phyloP scores from a whole-genome alignment of 2,888 invertebrate genomes.

The Lasioglossum figueresi region DNA sequence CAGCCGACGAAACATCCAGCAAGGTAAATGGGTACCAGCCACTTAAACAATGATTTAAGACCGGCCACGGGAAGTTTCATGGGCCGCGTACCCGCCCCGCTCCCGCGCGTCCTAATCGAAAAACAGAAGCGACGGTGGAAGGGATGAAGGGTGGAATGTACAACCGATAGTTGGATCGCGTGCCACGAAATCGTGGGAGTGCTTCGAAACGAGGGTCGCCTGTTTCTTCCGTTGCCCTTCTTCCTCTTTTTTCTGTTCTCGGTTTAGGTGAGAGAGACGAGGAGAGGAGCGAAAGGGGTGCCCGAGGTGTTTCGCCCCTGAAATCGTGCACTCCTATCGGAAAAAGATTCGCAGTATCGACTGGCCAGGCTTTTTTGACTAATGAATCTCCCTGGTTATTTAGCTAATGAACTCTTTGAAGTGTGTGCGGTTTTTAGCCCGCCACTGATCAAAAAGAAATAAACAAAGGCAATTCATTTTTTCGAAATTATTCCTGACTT shows the following conservation, averaged over 20 bases:
- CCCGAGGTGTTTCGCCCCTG: slow-evolving; percentile 7
- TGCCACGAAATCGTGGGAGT: slow-evolving; percentile 71
- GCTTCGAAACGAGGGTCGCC: slow-evolving; percentile 59
- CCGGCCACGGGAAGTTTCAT: slow-evolving; percentile 54
- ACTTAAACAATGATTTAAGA: slow-evolving; percentile 71
- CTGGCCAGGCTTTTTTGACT: slow-evolving; percentile 20
- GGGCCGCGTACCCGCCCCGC: slow-evolving; percentile 45
- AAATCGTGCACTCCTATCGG: neutral
- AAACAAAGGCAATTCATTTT: neutral
- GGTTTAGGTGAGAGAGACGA: neutral
- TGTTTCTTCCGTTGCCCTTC: slow-evolving; percentile 46
- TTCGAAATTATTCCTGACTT: neutral
- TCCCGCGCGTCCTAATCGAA: slow-evolving; percentile 26
- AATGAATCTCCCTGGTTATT: slow-evolving; percentile 1
- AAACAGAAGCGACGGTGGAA: slow-evolving; percentile 41
- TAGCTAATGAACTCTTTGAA: slow-evolving; percentile 2
- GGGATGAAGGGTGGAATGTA: slow-evolving; percentile 41
- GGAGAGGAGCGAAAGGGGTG: slow-evolving; percentile 16
- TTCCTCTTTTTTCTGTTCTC: neutral
- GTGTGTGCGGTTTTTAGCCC: neutral
- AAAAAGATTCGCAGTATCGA: slow-evolving; percentile 12
- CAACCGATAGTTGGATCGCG: slow-evolving; percentile 70
- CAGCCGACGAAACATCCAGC: slow-evolving; percentile 47
- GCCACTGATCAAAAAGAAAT: neutral
- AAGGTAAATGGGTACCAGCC: slow-evolving; percentile 65